Evolutionary conservation across 2,888 invertebrate species (phyloP), one percentile per base, ranked within the genome.

Genomic region (Octodonta nipae): DNA sequence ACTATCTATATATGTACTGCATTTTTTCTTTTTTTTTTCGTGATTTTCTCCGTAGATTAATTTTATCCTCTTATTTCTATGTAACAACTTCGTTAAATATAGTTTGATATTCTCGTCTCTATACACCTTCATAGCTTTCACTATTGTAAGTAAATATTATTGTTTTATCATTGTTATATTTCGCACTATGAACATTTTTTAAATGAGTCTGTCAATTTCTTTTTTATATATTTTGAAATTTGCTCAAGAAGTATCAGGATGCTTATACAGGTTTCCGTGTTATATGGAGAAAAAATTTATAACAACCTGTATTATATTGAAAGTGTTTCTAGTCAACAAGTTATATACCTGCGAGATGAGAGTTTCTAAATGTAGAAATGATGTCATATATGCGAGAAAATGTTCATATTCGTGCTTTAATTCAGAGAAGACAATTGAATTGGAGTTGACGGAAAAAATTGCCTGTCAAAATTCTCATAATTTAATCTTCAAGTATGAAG

Each of bases 331-430:
- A 41, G 41, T 41, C 41, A 38, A 38, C 35, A 33, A 32, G 37
- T 33, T 30, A 26, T n/a, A n/a, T n/a, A 22, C 11, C 22, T n/a
- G n/a, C 22, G 22, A 22, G 22, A 22, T 20, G n/a, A 26, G 30
- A 33, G 33, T 35, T 35, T 37, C 30, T 36, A 22, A 22, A 11
- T n/a, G 22, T 10, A 22, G 11, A n/a, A 10, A 22, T 22, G n/a
- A 10, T 22, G 22, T n/a, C 22, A 37, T 42, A 38, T n/a, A n/a
- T n/a, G n/a, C n/a, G n/a, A n/a, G n/a, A 39, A 47, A 48, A 46
- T 43, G 46, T 48, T 48, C 45, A 44, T 43, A 44, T 33, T 42
- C 38, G 46, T 48, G 48, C 46, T 43, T 45, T 48, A 11, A 22
- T n/a, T n/a, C n/a, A n/a, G n/a, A n/a, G n/a, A n/a, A n/a, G n/a